These are phyloP conservation scores for Myopa testacea DNA, from an alignment of 2,888 invertebrate genomes.

Conservation along the genomic window DNA sequence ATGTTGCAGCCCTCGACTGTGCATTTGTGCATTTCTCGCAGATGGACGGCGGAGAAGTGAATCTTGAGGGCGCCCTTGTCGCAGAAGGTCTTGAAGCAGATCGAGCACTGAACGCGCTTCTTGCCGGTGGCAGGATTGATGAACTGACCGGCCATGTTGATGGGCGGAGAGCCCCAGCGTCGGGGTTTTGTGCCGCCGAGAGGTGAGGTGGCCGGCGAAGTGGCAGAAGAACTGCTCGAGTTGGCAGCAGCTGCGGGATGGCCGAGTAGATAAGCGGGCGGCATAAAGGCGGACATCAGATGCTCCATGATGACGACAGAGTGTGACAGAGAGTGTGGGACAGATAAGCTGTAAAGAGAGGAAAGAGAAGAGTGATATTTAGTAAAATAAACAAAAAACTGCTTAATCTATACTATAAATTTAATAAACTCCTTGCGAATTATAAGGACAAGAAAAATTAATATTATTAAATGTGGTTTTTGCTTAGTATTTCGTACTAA, in stretches of 20 bases:
- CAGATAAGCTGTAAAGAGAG: constrained; percentile 36
- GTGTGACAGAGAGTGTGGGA: not conserved
- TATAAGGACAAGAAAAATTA: not conserved
- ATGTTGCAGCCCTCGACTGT: constrained; percentile 97
- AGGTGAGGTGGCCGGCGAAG: constrained; percentile 60
- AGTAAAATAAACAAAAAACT: not conserved
- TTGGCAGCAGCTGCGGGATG: constrained; percentile 46
- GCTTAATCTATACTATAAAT: too few species aligned
- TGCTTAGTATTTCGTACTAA: too few species aligned
- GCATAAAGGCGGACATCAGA: constrained; percentile 65
- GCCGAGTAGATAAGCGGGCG: constrained; percentile 68
- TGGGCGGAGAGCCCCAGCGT: constrained; percentile 79
- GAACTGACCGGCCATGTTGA: constrained; percentile 86
- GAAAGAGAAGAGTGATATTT: constrained; percentile 8
- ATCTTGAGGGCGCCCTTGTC: constrained; percentile 99
- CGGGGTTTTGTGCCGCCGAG: constrained; percentile 59
- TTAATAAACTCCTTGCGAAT: not conserved
- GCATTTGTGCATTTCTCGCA: constrained; percentile 99
- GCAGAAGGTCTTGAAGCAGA: constrained; percentile 98
- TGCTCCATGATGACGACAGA: constrained; percentile 60
- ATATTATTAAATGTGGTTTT: too few species aligned
- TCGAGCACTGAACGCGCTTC: constrained; percentile 96
- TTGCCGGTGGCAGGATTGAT: constrained; percentile 93
- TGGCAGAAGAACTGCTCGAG: constrained; percentile 49
- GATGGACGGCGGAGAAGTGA: constrained; percentile 97